Base-by-base conservation (phyloP, 2,113 vertebrate genomes). In the Hassar affinis region DNA sequence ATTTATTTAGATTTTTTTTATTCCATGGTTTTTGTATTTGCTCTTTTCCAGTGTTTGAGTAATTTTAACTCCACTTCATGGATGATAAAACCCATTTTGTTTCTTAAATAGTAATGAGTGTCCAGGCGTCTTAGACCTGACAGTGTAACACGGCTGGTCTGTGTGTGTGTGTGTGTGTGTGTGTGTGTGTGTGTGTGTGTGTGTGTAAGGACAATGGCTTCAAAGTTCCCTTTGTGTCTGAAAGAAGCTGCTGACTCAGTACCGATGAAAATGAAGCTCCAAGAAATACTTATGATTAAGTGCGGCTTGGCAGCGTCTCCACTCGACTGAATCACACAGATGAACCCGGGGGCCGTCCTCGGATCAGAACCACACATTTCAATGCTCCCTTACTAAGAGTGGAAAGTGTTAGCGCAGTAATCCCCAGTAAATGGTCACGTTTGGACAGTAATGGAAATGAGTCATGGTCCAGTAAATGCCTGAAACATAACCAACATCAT, bases 281-380 rank as follows among this genome's bases (percentile, higher is more conserved):
- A 86, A 88, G 90, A 92, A 91, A 86, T 86, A 93, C 91, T 90
- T 78, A 89, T 92, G 92, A 93, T 92, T 85, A 93, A 93, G 90
- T 91, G 88, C 87, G 72, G 84, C 76, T 79, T 84, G 62, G 79
- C 59, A 80, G 59, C 25, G n/a, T 35, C 47, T 12, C 79, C 20
- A 45, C 74, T 80, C 81, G 25, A 59, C 81, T 93, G 91, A 91
- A 93, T 94, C 92, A 91, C 87, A 51, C 25, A 27, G 6, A 27
- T 30, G 2, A 17, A 15, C 12, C 45, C n/a, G 45, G 17, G 69
- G n/a, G 25, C 25, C 25, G 25, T 27, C 45, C 49, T 51, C 15
- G n/a, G 45, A 74, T 49, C 69, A 74, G 6, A 74, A 9, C 25
- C 1, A 49, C 25, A 51, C n/a, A 4, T 49, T 71, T 74, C 27